Base-by-base conservation (phyloP, 1,140 invertebrate genomes). In the Holcopasites calliopsidis region DNA sequence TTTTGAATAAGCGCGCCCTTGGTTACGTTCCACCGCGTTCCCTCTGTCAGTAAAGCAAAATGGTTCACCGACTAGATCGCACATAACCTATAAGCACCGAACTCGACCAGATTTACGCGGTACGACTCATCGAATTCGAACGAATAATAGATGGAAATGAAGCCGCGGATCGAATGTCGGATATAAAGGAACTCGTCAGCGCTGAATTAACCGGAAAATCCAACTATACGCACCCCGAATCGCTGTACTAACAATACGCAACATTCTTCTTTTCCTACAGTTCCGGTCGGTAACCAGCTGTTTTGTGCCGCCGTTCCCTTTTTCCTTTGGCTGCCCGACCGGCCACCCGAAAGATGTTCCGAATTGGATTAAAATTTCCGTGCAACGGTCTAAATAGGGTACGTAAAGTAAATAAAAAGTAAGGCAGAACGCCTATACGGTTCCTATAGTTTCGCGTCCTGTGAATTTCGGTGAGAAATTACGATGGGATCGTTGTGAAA, bases 341-440 rank as follows among this genome's bases (percentile, higher is more conserved):
- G 87, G 88, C 85, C 82, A 82, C 73, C 81, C 84, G 82, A 88
- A 91, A 86, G 83, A 92, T 92, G 91, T 88, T 90, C 69, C 89
- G 91, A 90, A 85, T 92, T 83, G 89, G 90, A 83, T 85, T 91
- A 82, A 92, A 92, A 92, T 91, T 91, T 83, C 86, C 91, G 86
- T 90, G 86, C 82, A 91, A 90, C 79, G 87, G 88, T 78, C 69
- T 91, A 68, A 89, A 86, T 82, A 86, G 86, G 87, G 88, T 91
- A 86, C 49, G 86, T 87, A 89, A 86, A 87, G 82, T 87, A 73
- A 85, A 52, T 54, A 28, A 23, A 26, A 57, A 7, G n/a, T 8
- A 16, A 21, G 18, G 13, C 8, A 21, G 31, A 31, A 6, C n/a
- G 23, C 0, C 10, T 21, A 26, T 44, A 21, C 13, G 11, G 13